These are phyloP conservation scores for Cantharis flavilabris DNA, from an alignment of 2,888 invertebrate genomes.

Conservation along the genomic window DNA sequence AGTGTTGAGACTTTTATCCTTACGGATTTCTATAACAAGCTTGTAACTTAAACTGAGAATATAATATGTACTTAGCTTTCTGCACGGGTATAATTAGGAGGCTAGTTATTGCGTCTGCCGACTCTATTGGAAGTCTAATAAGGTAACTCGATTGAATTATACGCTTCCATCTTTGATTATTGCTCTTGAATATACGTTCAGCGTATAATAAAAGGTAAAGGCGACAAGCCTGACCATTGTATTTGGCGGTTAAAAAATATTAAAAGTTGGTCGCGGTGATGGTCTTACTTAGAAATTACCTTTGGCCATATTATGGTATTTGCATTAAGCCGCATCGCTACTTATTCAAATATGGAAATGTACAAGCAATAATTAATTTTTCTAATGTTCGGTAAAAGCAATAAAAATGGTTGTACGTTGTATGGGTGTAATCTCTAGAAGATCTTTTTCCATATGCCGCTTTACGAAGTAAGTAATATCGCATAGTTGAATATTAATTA, in stretches of 20 bases:
- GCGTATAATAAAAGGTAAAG: conserved; percentile 18
- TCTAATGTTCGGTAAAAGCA: background rate
- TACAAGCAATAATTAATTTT: background rate
- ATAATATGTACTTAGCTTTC: conserved; percentile 26
- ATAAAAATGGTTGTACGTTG: background rate
- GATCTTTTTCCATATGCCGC: background rate
- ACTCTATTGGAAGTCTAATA: conserved; percentile 29
- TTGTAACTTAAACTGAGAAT: conserved; percentile 25
- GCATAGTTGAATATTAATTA: conserved; percentile 20
- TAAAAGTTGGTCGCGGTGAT: background rate
- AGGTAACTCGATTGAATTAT: conserved; percentile 30
- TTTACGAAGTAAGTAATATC: conserved; percentile 12
- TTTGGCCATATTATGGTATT: background rate
- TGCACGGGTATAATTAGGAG: conserved; percentile 30
- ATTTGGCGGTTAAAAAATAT: background rate
- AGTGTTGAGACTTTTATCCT: conserved; percentile 1
- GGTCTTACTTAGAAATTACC: background rate
- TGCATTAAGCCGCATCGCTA: background rate
- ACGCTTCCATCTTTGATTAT: conserved; percentile 24
- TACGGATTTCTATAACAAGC: conserved; percentile 25
- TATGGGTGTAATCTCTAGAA: background rate
- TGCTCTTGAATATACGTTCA: conserved; percentile 16
- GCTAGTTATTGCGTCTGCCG: conserved; percentile 26
- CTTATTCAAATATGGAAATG: background rate
- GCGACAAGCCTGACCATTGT: conserved; percentile 2